phyloP scores from a whole-genome alignment of 2,797 vertebrate genomes.

The Oceanodroma leucorhoa region DNA sequence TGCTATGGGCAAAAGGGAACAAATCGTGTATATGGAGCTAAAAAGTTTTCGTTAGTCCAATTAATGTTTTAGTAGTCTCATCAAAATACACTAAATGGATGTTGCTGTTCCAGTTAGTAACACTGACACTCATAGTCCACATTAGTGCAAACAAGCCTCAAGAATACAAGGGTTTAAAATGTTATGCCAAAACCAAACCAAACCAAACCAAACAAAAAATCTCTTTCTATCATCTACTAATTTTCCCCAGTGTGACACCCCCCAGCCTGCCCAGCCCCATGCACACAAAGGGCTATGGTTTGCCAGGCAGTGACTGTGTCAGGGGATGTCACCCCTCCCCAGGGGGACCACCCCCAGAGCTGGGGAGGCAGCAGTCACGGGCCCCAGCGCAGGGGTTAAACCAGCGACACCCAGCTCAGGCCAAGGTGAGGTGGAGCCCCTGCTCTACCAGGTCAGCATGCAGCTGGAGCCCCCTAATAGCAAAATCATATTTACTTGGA shows the following conservation, averaged over 20 bases:
- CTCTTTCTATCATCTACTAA: background rate
- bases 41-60: background rate
- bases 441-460: accelerated
- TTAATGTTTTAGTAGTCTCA: background rate
- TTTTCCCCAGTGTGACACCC: background rate
- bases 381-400: accelerated
- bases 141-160: background rate
- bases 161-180: background rate
- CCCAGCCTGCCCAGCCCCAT: background rate
- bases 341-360: background rate
- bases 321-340: background rate
- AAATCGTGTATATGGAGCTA: background rate
- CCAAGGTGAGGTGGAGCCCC: accelerated
- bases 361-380: background rate
- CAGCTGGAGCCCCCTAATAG: background rate
- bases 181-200: background rate
- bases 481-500: background rate
- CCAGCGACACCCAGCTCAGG: accelerated
- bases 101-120: background rate
- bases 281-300: background rate
- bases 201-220: background rate
- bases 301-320: background rate
- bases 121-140: accelerated
- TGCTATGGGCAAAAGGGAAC: background rate
- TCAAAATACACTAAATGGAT: background rate